phyloP scores from a whole-genome alignment of 2,888 invertebrate species.

The Thera obeliscata region DNA sequence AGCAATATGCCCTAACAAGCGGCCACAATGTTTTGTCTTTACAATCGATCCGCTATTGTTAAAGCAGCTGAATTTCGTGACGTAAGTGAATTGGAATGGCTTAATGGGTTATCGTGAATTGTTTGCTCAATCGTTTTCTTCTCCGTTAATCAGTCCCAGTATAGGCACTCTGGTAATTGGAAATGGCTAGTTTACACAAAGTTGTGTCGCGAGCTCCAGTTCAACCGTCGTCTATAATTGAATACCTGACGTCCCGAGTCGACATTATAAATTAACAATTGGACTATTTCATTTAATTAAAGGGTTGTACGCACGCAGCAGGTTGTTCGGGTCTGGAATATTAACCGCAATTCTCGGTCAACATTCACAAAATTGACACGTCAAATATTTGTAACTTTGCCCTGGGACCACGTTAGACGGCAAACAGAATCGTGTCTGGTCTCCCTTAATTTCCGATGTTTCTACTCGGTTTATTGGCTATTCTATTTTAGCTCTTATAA shows the following conservation, averaged over 20 bases:
- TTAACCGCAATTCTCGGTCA: constrained; percentile 84
- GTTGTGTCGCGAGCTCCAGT: constrained; percentile 39
- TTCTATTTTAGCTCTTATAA: constrained; percentile 58
- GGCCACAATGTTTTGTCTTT: constrained; percentile 76
- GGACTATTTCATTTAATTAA: constrained; percentile 82
- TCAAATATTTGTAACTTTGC: constrained; percentile 85
- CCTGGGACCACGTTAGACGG: constrained; percentile 83
- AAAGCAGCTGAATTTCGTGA: constrained; percentile 55
- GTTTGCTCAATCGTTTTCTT: constrained; percentile 40
- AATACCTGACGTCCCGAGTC: constrained; percentile 56
- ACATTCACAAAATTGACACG: constrained; percentile 85
- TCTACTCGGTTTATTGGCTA: constrained; percentile 57
- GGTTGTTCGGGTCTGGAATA: constrained; percentile 79
- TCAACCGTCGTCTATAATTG: constrained; percentile 53
- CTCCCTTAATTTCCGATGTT: constrained; percentile 84
- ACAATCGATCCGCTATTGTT: constrained; percentile 68
- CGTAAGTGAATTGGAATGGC: constrained; percentile 45
- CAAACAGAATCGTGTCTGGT: constrained; percentile 84
- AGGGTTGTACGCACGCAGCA: constrained; percentile 68
- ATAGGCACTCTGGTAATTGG: constrained; percentile 38
- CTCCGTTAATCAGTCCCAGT: constrained; percentile 39
- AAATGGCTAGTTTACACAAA: constrained; percentile 40
- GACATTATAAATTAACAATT: constrained; percentile 76
- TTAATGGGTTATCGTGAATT: constrained; percentile 42
- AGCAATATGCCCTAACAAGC: constrained; percentile 79